Evolutionary conservation across 1,140 invertebrate genomes (phyloP), one percentile per base, ranked within the genome.

Genomic region (Fopius arisanus): DNA sequence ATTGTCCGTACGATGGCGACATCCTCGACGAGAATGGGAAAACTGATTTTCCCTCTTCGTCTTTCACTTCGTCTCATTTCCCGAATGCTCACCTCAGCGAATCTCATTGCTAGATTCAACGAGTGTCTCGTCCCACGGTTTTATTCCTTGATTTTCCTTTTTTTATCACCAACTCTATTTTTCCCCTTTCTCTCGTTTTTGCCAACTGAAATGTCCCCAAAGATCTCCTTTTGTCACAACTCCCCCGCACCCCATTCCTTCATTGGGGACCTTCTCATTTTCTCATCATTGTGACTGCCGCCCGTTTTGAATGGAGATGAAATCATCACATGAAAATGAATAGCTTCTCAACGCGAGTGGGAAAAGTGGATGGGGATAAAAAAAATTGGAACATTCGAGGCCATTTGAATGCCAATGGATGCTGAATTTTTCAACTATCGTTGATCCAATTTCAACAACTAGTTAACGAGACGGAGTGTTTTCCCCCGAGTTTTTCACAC

Each of bases 1-100:
- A 67, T 77, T 63, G 40, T 66, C 76, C 86, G 85, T 51, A 62
- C 62, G 86, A 86, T 87, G 86, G 84, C 85, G 80, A 76, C 82
- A 79, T 74, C 73, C 75, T 84, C 81, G 80, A 80, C 48, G 10
- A 0, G 7, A 12, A 59, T 26, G 26, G 41, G 10, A 67, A 16
- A 28, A 3, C 7, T n/a, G 2, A 31, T 40, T 67, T 12, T 29
- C 23, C 2, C 63, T 41, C 31, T 65, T 23, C 41, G 41, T 74
- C 41, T 74, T 65, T 70, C 67, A 70, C 66, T 65, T 63, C 12
- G 21, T 66, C 73, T 74, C 73, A 74, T 74, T 65, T 33, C 29
- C 14, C 14, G 29, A 65, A 65, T 65, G 62, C 62, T 65, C 62
- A 65, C 62, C 62, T 65, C 62, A 65, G 62, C 62, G 29, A 65